These are phyloP conservation scores for Drosophila rubida DNA, from an alignment of 2,888 invertebrate genomes.

Conservation along the genomic window DNA sequence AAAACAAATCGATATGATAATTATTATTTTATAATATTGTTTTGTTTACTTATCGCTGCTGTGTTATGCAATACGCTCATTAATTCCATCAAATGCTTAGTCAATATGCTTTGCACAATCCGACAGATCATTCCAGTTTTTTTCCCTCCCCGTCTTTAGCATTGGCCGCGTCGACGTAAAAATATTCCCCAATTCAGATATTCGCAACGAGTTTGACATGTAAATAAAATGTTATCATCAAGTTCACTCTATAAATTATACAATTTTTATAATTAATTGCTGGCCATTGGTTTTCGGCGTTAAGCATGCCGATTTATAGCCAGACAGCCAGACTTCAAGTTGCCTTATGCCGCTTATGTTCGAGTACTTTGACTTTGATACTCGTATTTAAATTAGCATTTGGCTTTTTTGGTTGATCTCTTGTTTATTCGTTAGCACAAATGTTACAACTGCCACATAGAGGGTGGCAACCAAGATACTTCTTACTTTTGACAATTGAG, in stretches of 20 bases:
- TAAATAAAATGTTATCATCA: slow-evolving; percentile 50
- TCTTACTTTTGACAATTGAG: neutral
- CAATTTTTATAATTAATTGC: slow-evolving; percentile 51
- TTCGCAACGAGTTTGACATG: slow-evolving; percentile 62
- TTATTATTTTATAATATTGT: slow-evolving; percentile 19
- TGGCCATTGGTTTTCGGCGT: slow-evolving; percentile 25
- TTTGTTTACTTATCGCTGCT: slow-evolving; percentile 10
- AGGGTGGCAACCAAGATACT: neutral
- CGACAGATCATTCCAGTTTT: slow-evolving; percentile 36
- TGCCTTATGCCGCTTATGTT: slow-evolving; percentile 8
- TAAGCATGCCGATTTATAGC: slow-evolving; percentile 52
- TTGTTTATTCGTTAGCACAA: slow-evolving; percentile 9
- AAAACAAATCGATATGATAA: slow-evolving; percentile 26
- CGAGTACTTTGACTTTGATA: slow-evolving; percentile 46
- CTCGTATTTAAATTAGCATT: slow-evolving; percentile 59
- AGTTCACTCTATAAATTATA: slow-evolving; percentile 49
- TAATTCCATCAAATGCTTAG: slow-evolving; percentile 49
- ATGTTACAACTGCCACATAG: neutral
- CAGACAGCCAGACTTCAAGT: neutral
- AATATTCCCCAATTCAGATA: slow-evolving; percentile 6
- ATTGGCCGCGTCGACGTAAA: slow-evolving; percentile 3
- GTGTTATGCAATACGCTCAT: slow-evolving; percentile 62
- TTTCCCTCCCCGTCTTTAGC: neutral
- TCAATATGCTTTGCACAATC: slow-evolving; percentile 22
- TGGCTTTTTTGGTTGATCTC: slow-evolving; percentile 42